phyloP scores from a whole-genome alignment of 2,113 vertebrate genomes.

The Girardinichthys multiradiatus region DNA sequence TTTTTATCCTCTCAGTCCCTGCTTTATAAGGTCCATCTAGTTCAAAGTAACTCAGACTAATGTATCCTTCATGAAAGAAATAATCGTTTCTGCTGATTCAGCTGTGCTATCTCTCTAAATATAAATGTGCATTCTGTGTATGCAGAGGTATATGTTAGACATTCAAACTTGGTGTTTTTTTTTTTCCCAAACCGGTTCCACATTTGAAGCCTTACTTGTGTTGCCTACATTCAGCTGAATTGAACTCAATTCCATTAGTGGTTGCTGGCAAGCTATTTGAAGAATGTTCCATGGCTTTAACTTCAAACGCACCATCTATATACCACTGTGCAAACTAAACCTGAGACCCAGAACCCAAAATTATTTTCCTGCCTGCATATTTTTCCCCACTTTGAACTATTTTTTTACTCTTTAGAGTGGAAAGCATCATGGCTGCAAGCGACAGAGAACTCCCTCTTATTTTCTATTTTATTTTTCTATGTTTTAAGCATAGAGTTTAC shows the following conservation, averaged over 20 bases:
- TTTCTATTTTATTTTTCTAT: slow-evolving; percentile 11
- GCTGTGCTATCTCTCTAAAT: neutral
- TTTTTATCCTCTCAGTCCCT: neutral
- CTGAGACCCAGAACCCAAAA: slow-evolving; percentile 76
- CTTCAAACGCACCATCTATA: slow-evolving; percentile 77
- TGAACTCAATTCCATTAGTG: slow-evolving; percentile 77
- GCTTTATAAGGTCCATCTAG: neutral
- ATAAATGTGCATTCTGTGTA: neutral
- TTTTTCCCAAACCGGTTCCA: slow-evolving; percentile 39
- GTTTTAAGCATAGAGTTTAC: slow-evolving; percentile 7
- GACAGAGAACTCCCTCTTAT: slow-evolving; percentile 2
- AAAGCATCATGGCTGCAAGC: slow-evolving; percentile 31
- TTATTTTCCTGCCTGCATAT: slow-evolving; percentile 74
- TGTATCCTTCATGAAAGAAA: neutral
- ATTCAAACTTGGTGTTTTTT: slow-evolving; percentile 19
- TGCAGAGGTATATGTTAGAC: neutral
- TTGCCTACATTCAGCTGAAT: slow-evolving; percentile 64
- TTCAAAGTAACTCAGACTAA: neutral
- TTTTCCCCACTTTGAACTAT: slow-evolving; percentile 76
- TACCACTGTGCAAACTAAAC: slow-evolving; percentile 75
- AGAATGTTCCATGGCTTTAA: slow-evolving; percentile 79
- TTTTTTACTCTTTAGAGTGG: slow-evolving; percentile 20
- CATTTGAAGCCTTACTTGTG: slow-evolving; percentile 52
- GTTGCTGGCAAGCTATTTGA: slow-evolving; percentile 78
- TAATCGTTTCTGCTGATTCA: slow-evolving; percentile 19